These are phyloP conservation scores for Hyles lineata DNA, from an alignment of 2,888 invertebrate genomes.

Conservation along the genomic window DNA sequence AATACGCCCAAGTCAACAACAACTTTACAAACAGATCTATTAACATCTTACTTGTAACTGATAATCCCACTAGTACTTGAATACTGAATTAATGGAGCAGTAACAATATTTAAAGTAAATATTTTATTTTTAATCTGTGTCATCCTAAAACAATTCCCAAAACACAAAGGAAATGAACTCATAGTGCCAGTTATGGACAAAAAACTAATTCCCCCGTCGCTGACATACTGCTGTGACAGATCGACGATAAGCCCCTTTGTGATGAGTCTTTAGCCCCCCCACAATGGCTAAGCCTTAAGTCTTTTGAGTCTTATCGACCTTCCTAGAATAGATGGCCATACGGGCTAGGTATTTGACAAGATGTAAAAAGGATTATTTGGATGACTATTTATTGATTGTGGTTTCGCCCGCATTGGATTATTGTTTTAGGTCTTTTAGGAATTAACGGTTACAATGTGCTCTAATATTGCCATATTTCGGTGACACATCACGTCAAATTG, in stretches of 20 bases:
- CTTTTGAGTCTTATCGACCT: constrained; percentile 20
- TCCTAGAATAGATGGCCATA: constrained; percentile 19
- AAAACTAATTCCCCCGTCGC: constrained; percentile 16
- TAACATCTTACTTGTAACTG: background rate
- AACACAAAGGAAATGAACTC: background rate
- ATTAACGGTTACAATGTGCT: background rate
- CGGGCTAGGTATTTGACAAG: constrained; percentile 4
- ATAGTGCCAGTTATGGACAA: background rate
- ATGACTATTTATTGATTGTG: constrained; percentile 10
- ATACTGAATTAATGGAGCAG: background rate
- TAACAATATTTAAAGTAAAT: background rate
- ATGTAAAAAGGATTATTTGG: constrained; percentile 12
- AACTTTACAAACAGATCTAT: background rate
- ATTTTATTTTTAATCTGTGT: background rate
- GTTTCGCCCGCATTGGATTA: background rate
- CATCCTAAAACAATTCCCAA: background rate
- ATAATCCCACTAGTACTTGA: too few relatives aligned
- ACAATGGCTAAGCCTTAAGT: constrained; percentile 18
- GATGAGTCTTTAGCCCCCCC: constrained; percentile 17
- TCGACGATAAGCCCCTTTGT: constrained; percentile 21
- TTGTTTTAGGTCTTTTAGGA: background rate
- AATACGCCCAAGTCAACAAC: too few relatives aligned
- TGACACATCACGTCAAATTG: background rate
- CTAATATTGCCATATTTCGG: background rate
- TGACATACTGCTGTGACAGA: constrained; percentile 24